Evolutionary conservation across 1,140 invertebrate species (phyloP).

Genomic region (Centruroides vittatus): DNA sequence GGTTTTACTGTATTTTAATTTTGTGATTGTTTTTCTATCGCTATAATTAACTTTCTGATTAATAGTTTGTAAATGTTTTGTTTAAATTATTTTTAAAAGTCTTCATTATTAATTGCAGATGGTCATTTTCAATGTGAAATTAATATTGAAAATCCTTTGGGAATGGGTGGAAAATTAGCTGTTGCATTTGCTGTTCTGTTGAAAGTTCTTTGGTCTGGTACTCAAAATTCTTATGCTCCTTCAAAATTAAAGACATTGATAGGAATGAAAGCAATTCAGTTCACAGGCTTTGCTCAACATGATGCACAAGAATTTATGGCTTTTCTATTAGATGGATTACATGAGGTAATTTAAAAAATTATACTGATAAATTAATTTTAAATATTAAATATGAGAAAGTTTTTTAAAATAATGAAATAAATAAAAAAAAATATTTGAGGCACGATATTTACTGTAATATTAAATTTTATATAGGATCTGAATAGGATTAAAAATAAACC

Average conservation of each 20-base stretch:
- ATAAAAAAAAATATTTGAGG: too few relatives aligned
- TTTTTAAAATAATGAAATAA: too few relatives aligned
- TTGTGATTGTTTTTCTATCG: not conserved
- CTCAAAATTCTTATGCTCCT: constrained; percentile 27
- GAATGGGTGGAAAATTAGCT: constrained; percentile 32
- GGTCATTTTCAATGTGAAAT: constrained; percentile 23
- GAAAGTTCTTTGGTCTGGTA: constrained; percentile 30
- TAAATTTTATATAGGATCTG: constrained; percentile 22
- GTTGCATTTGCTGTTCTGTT: constrained; percentile 31
- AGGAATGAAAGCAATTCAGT: constrained; percentile 35
- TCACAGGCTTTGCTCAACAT: constrained; percentile 40
- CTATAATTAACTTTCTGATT: not conserved
- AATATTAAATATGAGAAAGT: not conserved
- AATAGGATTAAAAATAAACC: constrained; percentile 25
- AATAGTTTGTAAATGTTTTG: not conserved
- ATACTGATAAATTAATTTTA: constrained; percentile 10
- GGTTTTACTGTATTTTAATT: not conserved
- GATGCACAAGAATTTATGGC: constrained; percentile 44
- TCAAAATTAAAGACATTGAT: constrained; percentile 35
- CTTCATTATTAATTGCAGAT: not conserved
- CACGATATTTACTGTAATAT: constrained; percentile 10
- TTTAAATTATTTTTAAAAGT: constrained; percentile 1
- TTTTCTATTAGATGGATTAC: constrained; percentile 39
- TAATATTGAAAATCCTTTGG: constrained; percentile 30
- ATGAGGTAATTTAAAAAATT: constrained; percentile 29